These are phyloP conservation scores for Peromyscus attwateri DNA, from an alignment of 2,797 vertebrate genomes.

Conservation along the genomic window DNA sequence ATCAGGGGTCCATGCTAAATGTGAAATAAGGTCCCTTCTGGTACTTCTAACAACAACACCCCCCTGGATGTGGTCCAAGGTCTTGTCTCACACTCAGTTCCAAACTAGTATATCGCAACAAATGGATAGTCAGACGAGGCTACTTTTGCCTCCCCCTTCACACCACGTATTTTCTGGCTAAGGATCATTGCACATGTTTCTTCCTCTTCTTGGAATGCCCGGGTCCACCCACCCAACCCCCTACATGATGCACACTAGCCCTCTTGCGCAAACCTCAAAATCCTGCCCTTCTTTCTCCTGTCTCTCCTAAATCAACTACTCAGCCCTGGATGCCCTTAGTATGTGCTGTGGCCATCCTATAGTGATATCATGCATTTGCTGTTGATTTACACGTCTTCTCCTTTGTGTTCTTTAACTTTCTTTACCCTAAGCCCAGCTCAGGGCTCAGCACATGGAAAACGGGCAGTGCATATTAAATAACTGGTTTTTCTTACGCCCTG, in stretches of 20 bases:
- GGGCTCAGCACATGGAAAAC: not conserved
- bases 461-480: not conserved
- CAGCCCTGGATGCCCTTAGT: not conserved
- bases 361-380: not conserved
- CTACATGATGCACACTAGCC: not conserved
- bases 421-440: not conserved
- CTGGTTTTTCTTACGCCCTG: not conserved
- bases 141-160: conserved; percentile 50
- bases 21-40: conserved; percentile 71
- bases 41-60: conserved; percentile 62
- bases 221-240: not conserved
- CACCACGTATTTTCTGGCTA: conserved; percentile 43
- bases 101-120: conserved; percentile 57
- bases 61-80: conserved; percentile 67
- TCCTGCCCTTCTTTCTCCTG: not conserved
- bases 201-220: conserved; percentile 49
- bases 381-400: not conserved
- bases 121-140: conserved; percentile 52
- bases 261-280: conserved; percentile 5
- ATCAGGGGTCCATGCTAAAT: conserved; percentile 67
- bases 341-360: not conserved
- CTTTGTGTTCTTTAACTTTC: not conserved
- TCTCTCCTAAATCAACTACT: not conserved
- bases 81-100: conserved; percentile 63
- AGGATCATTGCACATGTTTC: conserved; percentile 26